Evolutionary conservation across 2,888 invertebrate genomes (phyloP), one percentile per base, ranked within the genome.

Genomic region (Oscheius sp.): DNA sequence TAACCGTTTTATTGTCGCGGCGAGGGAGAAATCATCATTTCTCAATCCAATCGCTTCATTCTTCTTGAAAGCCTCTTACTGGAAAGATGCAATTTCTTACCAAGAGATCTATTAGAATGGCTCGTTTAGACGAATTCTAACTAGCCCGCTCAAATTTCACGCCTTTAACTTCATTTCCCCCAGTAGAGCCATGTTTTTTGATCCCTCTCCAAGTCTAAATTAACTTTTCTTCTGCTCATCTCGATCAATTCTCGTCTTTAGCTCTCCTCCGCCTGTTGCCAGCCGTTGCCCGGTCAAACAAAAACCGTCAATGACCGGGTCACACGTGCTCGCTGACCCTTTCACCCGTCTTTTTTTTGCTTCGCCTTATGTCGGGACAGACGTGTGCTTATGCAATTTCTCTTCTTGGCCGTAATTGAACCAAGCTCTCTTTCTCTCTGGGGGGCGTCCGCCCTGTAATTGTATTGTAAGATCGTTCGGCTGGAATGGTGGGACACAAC

Each of bases 231-330:
- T 8, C 37, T 37, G 8, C 37, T 10, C 37, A 10, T 48, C 25
- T 46, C 48, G 23, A 48, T 48, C 48, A 48, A 48, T 48, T 25
- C 37, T 37, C 37, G 37, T 15, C 37, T 10, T 10, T 15, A 8
- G 15, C 15, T 37, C 37, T 10, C 8, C 8, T 37, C 46, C 6
- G 10, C 17, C 46, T n/a, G 5, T 48, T 23, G 48, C 48, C 48
- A 23, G 23, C 48, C 23, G 48, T 12, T n/a, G n/a, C n/a, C n/a
- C 46, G 46, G 17, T 23, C 48, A 48, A 48, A 48, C 48, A 48
- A 48, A 48, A 48, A 48, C 12, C 23, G 48, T 48, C 23, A 48
- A 48, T 48, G 48, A 48, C 48, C 48, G 48, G 48, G 48, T 48
- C 48, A 48, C 8, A 8, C 8, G 48, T 4, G 48, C 48, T n/a